phyloP scores from a whole-genome alignment of 2,113 vertebrate genomes.

The Azemiops feae region DNA sequence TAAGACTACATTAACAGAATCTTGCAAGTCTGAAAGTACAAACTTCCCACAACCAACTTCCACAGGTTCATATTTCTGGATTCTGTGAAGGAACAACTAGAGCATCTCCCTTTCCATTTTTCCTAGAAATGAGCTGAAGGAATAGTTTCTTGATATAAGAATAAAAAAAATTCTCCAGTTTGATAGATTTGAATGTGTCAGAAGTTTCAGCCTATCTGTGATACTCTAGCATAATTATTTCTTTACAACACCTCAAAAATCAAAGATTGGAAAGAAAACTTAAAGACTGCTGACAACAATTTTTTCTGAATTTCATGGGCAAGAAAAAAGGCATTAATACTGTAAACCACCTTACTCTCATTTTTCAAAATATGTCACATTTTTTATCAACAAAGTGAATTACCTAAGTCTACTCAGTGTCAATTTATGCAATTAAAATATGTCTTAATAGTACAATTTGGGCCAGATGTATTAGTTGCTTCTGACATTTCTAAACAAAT shows the following conservation, averaged over 20 bases:
- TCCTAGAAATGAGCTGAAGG: background rate
- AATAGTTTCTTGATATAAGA: background rate
- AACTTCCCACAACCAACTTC: background rate
- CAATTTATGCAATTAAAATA: background rate
- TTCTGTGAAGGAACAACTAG: background rate
- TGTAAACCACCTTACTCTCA: background rate
- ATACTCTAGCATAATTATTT: background rate
- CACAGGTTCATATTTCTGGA: background rate
- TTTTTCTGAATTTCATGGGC: background rate
- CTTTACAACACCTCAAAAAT: background rate
- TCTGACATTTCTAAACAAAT: background rate
- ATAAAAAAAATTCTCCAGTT: background rate
- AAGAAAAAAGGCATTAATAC: background rate
- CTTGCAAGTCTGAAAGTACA: background rate
- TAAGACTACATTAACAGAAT: background rate
- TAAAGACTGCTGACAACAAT: background rate
- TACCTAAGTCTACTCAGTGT: background rate
- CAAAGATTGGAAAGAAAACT: background rate
- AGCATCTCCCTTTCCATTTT: background rate
- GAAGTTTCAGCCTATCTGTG: background rate
- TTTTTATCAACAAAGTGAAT: background rate
- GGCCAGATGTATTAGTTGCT: background rate
- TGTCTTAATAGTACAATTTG: background rate
- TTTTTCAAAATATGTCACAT: background rate
- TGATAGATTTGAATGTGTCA: background rate